Conservation (phyloP, 2,888 invertebrate species). For the Mesorhabditis belari region DNA sequence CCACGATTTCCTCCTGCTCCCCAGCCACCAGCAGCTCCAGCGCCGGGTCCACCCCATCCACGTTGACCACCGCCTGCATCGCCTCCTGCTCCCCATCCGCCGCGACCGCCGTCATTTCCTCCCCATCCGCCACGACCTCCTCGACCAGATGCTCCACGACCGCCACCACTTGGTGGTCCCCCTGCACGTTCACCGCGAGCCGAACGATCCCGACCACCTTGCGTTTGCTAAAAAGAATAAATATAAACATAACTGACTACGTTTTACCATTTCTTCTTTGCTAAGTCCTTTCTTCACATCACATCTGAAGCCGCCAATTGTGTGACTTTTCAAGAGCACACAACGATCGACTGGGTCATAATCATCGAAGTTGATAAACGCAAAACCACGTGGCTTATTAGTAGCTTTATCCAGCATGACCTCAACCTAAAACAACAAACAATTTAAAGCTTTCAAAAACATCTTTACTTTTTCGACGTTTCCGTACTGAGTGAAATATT, state of each 20-base stretch:
- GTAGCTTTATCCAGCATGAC: constrained; percentile 45
- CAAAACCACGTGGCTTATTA: constrained; percentile 44
- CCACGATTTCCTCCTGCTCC: not conserved
- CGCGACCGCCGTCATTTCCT: not conserved
- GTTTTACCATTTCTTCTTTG: constrained; percentile 43
- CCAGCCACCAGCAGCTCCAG: not conserved
- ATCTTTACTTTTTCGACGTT: constrained; percentile 17
- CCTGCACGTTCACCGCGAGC: not conserved
- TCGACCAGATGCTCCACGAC: not conserved
- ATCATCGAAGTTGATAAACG: constrained; percentile 49
- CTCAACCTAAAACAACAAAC: constrained; percentile 21
- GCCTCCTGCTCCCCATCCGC: not conserved
- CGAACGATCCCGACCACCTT: not conserved
- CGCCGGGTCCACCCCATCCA: not conserved
- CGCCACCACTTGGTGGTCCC: not conserved
- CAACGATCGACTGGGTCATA: constrained; percentile 48
- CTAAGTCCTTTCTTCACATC: constrained; percentile 51
- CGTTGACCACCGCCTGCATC: not conserved
- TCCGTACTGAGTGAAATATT: constrained; percentile 40
- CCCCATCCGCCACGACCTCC: not conserved
- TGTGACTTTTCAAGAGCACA: constrained; percentile 27
- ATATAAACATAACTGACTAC: too few relatives aligned
- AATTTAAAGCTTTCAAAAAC: constrained; percentile 7
- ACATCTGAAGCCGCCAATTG: constrained; percentile 40
- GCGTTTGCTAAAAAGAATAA: not conserved